Base-by-base conservation (phyloP, 2,113 vertebrate genomes). In the Sus scrofa region DNA sequence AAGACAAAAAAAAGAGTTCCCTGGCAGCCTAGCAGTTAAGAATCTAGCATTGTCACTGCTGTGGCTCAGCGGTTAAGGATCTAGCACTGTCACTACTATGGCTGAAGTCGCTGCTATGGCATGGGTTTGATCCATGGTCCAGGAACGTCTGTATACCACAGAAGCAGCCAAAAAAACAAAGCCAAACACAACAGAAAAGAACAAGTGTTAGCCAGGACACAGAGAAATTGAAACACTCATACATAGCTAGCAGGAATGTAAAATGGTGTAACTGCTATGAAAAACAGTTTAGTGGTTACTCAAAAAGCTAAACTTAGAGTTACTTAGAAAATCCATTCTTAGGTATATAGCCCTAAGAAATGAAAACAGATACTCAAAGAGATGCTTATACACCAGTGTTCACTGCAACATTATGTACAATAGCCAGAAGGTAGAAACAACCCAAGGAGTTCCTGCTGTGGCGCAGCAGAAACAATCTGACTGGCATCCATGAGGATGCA, bases 271-370 rank as follows among this genome's bases (percentile, higher is more conserved):
- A 18, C 26, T 56, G 14, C 39, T 84, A 26, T 63, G 68, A 34
- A 54, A 63, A 75, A 84, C 44, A 65, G 26, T 34, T 74, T 37
- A 44, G 56, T 52, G 39, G 7, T 85, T 85, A 60, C 81, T 92
- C n/a, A 92, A 30, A 85, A 75, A 79, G 70, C 58, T 65, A 92
- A 92, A 75, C 26, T 79, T 26, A 79, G 73, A 77, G 78, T 81
- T 34, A 81, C 32, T 13, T 18, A 81, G 39, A 27, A 94, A 94
- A 54, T 94, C 65, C 24, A 81, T 54, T 83, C n/a, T 83, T 78
- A 79, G 26, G 44, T 54, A 68, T 65, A 52, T 68, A 67, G 50
- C 50, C 63, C 26, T 32, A 79, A 89, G 3, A 68, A 79, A 14
- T 90, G 19, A 79, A 79, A 90, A 90, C 16, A 78, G 18, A 58